Evolutionary conservation across 2,888 invertebrate species (phyloP), one percentile per base, ranked within the genome.

Genomic region (Sminthurides aquaticus): DNA sequence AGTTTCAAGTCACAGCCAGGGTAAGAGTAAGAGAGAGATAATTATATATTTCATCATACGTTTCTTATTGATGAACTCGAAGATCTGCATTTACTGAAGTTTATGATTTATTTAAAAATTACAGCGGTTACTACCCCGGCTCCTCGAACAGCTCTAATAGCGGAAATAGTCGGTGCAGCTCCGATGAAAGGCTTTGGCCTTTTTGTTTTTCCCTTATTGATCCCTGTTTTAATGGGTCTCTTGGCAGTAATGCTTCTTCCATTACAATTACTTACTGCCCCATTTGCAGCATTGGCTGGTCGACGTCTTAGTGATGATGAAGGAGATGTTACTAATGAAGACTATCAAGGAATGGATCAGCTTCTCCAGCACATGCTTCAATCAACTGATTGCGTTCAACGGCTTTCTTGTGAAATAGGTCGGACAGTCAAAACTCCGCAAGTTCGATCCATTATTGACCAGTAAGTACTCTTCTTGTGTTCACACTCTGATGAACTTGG

Each of bases 361-460:
- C 22, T 64, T n/a, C 26, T 64, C 2, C 59, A 59, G 18, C 58
- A 64, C 48, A 29, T 64, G 11, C 28, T 57, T 15, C 59, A 64
- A 24, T 59, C 59, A 20, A 34, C 54, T 15, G 28, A 64, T 34
- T 64, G 64, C 43, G 58, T 64, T 11, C 58, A 64, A 29, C 49
- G 64, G 29, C 26, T 64, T 18, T 64, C 64, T 2, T 64, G 64
- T 59, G 64, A 64, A 54, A 43, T 64, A 18, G 64, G 64, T 20
- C 22, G 64, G 22, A 59, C 22, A 34, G 49, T 64, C 3, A 55
- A 52, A 18, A 49, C 64, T 1, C 58, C 58, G 22, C 58, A 64
- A 48, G 55, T 64, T 26, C 28, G 64, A 11, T 27, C 49, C 20
- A 64, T 64, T 60, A 49, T 60, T 25, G 64, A 64, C 43, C 64